Percentiles rank a stretch among this genome's conserved stretches.
Conservation (phyloP, 2,797 vertebrate species). For the Hoplostethus mediterraneus region DNA sequence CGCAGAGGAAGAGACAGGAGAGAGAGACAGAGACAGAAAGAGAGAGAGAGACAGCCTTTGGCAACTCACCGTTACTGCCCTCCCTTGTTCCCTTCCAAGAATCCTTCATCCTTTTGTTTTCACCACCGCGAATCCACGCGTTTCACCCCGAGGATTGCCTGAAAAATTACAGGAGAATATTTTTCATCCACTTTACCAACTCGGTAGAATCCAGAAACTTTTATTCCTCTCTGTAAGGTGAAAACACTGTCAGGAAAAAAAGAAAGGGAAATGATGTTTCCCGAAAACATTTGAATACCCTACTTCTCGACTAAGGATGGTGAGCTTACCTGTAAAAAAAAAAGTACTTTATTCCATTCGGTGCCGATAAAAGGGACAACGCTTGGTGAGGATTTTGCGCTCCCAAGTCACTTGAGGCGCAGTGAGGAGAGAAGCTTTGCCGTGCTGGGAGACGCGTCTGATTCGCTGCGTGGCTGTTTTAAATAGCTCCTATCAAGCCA, state of each 20-base stretch:
- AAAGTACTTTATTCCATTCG: constrained; percentile 75
- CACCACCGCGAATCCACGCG: constrained; percentile 67
- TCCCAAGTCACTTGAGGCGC: constrained; percentile 65
- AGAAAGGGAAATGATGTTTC: background rate
- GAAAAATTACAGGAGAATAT: constrained; percentile 72
- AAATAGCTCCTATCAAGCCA: constrained; percentile 83
- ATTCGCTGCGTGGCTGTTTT: constrained; percentile 70
- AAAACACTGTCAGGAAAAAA: constrained; percentile 6
- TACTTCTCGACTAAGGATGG: constrained; percentile 26
- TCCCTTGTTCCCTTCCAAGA: constrained; percentile 58
- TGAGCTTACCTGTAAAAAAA: constrained; percentile 83
- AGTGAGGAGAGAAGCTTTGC: constrained; percentile 43
- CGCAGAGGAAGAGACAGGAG: constrained; percentile 52
- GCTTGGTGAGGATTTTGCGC: constrained; percentile 73
- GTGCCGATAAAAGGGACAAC: constrained; percentile 75
- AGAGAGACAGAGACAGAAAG: constrained; percentile 52
- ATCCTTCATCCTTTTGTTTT: constrained; percentile 74
- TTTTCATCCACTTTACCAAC: constrained; percentile 67
- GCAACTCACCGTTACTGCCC: constrained; percentile 86
- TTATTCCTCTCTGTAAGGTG: constrained; percentile 42
- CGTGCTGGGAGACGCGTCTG: constrained; percentile 76
- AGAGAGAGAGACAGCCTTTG: constrained; percentile 65
- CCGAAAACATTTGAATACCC: constrained; percentile 11
- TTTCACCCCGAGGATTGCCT: constrained; percentile 75
- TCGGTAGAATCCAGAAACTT: constrained; percentile 77